Evolutionary conservation across 2,888 invertebrate genomes (phyloP).

Genomic region (Hartigia nigra): DNA sequence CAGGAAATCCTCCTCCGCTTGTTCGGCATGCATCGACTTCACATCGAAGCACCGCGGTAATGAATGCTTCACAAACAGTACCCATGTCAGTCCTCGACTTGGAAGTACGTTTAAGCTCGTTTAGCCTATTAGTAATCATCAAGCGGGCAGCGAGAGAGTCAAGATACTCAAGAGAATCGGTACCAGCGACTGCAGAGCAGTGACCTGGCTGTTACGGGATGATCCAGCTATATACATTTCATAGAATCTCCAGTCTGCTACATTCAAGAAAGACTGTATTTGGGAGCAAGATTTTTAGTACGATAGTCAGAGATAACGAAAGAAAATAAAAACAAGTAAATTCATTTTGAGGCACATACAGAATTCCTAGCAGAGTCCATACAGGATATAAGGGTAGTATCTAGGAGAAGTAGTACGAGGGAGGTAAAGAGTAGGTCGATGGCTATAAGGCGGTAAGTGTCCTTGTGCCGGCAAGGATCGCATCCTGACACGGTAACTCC

Average conservation of each 20-base stretch:
- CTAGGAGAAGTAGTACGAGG: neutral
- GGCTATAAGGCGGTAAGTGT: constrained; percentile 37
- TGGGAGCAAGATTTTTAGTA: too few species aligned
- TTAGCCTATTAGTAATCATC: constrained; percentile 58
- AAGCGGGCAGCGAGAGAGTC: constrained; percentile 18
- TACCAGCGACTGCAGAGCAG: neutral
- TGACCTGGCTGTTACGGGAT: neutral
- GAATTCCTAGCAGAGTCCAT: neutral
- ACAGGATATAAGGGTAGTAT: neutral
- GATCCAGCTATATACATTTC: neutral
- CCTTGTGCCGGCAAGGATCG: constrained; percentile 49
- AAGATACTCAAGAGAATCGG: neutral
- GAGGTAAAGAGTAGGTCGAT: neutral
- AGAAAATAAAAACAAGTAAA: neutral
- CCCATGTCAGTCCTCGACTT: constrained; percentile 39
- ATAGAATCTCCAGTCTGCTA: neutral
- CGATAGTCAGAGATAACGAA: neutral
- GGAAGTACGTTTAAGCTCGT: constrained; percentile 61
- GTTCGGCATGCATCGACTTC: constrained; percentile 31
- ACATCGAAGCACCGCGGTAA: constrained; percentile 48
- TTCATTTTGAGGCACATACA: neutral
- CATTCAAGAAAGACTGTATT: neutral
- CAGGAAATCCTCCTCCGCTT: neutral
- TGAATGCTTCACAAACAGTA: constrained; percentile 57
- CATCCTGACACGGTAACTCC: constrained; percentile 56